Evolutionary conservation across 2,888 invertebrate genomes (phyloP), one percentile per base, ranked within the genome.

Genomic region (Pristionchus fissidentatus): DNA sequence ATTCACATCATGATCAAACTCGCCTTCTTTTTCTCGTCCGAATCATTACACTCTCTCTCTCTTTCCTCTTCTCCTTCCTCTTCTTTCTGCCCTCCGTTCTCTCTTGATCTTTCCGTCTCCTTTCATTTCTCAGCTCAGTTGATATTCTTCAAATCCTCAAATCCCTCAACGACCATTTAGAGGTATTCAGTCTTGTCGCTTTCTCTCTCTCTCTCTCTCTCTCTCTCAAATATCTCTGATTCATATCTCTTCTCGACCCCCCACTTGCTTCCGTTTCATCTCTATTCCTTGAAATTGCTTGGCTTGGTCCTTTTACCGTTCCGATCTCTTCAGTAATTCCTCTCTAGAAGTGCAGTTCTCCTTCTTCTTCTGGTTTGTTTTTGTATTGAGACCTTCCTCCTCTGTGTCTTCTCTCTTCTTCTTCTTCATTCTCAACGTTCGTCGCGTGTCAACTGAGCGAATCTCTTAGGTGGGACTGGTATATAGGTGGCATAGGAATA

Each of bases 81-180:
- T 70, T 41, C 70, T 35, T 4, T 41, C n/a, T n/a, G 70, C 38
- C 43, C 70, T 70, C 70, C 55, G 55, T 55, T 70, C 62, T 35
- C 62, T 32, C 70, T 70, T 70, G 70, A 70, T 70, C 70, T 49
- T 22, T 22, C 49, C 43, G 22, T 49, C 60, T n/a, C n/a, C 60
- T 60, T n/a, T 60, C 13, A 60, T 60, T 60, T 60, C 60, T 60
- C n/a, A n/a, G n/a, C 75, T 35, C 75, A 26, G 35, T 52, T 41
- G 79, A 38, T 79, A 79, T 79, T 35, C 8, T 26, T 52, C 35
- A 7, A 49, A 55, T 55, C 3, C 38, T 57, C 57, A 57, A 79
- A 43, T 79, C 79, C 79, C 79, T 41, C 52, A 43, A 79, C 79
- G 79, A 79, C 79, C 79, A 38, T 79, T 79, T 2, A 22, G 57